phyloP scores from a whole-genome alignment of 2,888 invertebrate species.

The Corbicula japonica region DNA sequence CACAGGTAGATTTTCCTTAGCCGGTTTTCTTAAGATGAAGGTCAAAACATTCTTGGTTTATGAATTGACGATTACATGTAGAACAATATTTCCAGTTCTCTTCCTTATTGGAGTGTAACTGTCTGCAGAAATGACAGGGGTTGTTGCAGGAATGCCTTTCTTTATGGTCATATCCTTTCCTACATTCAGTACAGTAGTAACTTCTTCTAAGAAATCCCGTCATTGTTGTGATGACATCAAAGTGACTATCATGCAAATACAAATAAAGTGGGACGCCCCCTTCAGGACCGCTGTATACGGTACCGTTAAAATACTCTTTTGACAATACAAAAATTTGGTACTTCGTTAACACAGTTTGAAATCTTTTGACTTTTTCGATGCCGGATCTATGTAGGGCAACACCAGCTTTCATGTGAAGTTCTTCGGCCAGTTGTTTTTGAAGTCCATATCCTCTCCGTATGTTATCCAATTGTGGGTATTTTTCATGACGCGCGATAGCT shows the following conservation, averaged over 20 bases:
- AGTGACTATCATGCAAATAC: conserved; percentile 47
- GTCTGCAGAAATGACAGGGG: conserved; percentile 42
- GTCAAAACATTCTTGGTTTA: conserved; percentile 8
- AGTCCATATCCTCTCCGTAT: too few relatives aligned
- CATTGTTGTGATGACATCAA: conserved; percentile 49
- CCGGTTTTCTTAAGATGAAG: not conserved
- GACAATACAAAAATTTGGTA: conserved; percentile 46
- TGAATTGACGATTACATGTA: conserved; percentile 22
- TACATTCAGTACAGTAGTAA: conserved; percentile 47
- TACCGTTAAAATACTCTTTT: conserved; percentile 41
- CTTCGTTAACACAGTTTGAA: conserved; percentile 23
- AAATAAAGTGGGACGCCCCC: conserved; percentile 48
- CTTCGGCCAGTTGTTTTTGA: not conserved
- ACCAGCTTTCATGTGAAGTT: conserved; percentile 7
- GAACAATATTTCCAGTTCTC: conserved; percentile 31
- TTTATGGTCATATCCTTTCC: conserved; percentile 54
- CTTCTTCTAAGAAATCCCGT: conserved; percentile 48
- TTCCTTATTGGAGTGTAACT: conserved; percentile 30
- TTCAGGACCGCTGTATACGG: conserved; percentile 44
- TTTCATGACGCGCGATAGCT: conserved; percentile 20
- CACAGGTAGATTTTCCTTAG: conserved; percentile 2
- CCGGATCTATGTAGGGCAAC: conserved; percentile 4
- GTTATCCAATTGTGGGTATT: conserved; percentile 31
- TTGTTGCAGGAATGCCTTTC: conserved; percentile 54
- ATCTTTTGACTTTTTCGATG: conserved; percentile 18